Evolutionary conservation across 92 coral and sea anemone species (phyloP), one percentile per base, ranked within the genome.

Genomic region (Heliopora coerulea): DNA sequence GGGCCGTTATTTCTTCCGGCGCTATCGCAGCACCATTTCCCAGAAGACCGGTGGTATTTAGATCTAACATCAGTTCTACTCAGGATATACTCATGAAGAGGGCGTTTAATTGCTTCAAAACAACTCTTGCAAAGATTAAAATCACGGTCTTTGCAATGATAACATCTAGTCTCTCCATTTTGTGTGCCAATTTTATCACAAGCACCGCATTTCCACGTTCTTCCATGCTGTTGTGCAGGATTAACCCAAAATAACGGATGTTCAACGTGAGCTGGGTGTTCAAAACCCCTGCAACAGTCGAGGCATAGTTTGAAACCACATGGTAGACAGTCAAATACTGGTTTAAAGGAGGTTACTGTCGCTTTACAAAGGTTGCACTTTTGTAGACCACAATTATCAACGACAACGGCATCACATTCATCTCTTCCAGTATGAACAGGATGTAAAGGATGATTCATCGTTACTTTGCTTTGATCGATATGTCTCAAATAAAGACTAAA

Each of bases 21-120:
- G 30, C 85, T 42, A 56, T 93, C 98, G 74, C 98, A 93, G 31
- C 65, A 72, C 98, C 98, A 93, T 20, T 64, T 73, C 0, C 96
- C 98, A 27, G 54, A 34, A 27, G 91, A 80, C 17, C 66, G 83
- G 17, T 82, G 63, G 26, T 93, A 93, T 11, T 84, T 65, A 28
- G 81, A 70, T 7, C 32, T 26, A 9, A 90, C 91, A 63, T 90
- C 84, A 19, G 87, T 87, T 19, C 86, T 70, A 44, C 59, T 60
- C 15, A 93, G 73, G 23, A 57, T 78, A 48, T 93, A 96, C 20
- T n/a, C 7, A 39, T 93, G 98, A 54, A 93, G 68, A 29, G 89
- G 93, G 59, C 85, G 90, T 21, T 56, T 73, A 29, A 58, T 58
- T 0, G 68, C 82, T n/a, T 70, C 54, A 21, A 62, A 86, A 59